These are phyloP conservation scores for Ahaetulla prasina DNA, from an alignment of 2,113 vertebrate genomes.

Conservation along the genomic window DNA sequence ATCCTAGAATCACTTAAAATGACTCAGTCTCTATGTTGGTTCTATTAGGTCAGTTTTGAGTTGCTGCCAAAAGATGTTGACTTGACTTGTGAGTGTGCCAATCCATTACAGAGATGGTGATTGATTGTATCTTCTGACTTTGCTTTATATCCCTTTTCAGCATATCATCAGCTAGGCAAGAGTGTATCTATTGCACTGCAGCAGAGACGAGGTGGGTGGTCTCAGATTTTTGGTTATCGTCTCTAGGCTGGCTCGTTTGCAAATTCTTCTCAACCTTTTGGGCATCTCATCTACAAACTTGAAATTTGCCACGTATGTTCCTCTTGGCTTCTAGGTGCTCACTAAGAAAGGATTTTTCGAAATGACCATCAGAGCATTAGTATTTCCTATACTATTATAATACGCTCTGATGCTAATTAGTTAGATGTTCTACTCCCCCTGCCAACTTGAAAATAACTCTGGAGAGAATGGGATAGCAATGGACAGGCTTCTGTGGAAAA, in stretches of 20 bases:
- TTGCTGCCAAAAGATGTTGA: not conserved
- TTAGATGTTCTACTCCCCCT: too few relatives aligned
- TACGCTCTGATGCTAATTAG: too few relatives aligned
- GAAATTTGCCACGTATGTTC: too few relatives aligned
- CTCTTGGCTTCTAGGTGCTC: too few relatives aligned
- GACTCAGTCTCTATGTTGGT: not conserved
- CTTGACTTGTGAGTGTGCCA: not conserved
- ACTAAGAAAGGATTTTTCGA: too few relatives aligned
- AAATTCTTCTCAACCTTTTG: not conserved
- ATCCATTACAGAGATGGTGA: not conserved
- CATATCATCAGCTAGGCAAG: not conserved
- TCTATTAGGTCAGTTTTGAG: not conserved
- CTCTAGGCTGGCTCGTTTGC: not conserved
- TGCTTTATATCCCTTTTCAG: not conserved
- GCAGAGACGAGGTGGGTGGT: not conserved
- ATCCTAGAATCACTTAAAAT: not conserved
- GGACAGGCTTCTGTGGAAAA: too few relatives aligned
- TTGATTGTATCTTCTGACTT: not conserved
- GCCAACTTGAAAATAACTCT: too few relatives aligned
- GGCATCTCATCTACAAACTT: too few relatives aligned
- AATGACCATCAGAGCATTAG: too few relatives aligned
- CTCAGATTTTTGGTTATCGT: not conserved
- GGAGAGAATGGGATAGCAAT: too few relatives aligned
- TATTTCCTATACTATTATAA: too few relatives aligned
- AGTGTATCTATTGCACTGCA: not conserved